Evolutionary conservation across 2,888 invertebrate genomes (phyloP), one percentile per base, ranked within the genome.

Genomic region (Standfussiana lucernea): DNA sequence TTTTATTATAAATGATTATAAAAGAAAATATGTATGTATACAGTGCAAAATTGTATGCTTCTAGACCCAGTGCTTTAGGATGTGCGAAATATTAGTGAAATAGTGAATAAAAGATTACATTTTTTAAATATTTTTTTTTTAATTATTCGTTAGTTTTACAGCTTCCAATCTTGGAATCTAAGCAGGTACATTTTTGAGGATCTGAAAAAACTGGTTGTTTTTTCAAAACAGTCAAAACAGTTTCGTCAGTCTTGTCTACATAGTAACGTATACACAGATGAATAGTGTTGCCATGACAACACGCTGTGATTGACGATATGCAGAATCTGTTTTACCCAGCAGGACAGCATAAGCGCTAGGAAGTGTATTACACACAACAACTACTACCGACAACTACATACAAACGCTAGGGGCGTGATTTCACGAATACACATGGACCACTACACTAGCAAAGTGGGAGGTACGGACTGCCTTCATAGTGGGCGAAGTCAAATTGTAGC

Each of bases 321-420:
- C 47, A 28, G 35, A 47, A 45, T 71, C n/a, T 45, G n/a, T 10
- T 72, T 1, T 13, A 21, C 21, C n/a, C n/a, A 13, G 28, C 28
- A 72, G 72, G 72, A 21, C 28, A 72, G 72, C 72, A 72, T 72
- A 45, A 47, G 24, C 15, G 15, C 35, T 47, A 72, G 72, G 28
- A 72, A 45, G 71, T 72, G 21, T 72, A 45, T 45, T 3, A 6
- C n/a, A 45, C n/a, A 45, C n/a, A 45, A n/a, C 21, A 70, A 45
- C 32, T 35, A 35, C 35, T 32, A 18, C 59, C 18, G 18, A 59
- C 18, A 59, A 32, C 59, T 59, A 32, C 59, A 35, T 71, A 0
- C 35, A 71, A 45, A 45, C 3, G 11, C n/a, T 35, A 35, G 71
- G 35, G 42, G 45, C 72, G 72, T 45, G 71, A 45, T 35, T 71